phyloP scores from a whole-genome alignment of 2,797 vertebrate species.

The Malurus splendens region DNA sequence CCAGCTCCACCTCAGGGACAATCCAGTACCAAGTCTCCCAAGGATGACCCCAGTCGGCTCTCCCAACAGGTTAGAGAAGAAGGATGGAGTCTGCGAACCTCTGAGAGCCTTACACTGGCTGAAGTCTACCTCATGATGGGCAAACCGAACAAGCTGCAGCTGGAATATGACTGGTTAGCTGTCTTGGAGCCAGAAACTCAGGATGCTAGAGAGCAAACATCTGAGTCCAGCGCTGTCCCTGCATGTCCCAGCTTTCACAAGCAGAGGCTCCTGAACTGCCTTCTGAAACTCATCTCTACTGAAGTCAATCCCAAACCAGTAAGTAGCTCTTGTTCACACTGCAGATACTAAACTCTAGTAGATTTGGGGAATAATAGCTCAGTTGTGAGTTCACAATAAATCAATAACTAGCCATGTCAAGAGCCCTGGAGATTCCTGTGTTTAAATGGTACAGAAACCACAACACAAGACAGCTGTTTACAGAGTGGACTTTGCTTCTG shows the following conservation, averaged over 20 bases:
- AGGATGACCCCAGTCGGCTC: conserved; percentile 70
- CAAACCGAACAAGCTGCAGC: conserved; percentile 92
- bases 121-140: conserved; percentile 99
- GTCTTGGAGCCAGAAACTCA: conserved; percentile 63
- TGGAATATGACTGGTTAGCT: conserved; percentile 95
- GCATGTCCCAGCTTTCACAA: conserved; percentile 67
- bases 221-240: conserved; percentile 32
- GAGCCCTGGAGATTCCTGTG: background rate
- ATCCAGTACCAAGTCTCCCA: conserved; percentile 60
- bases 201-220: background rate
- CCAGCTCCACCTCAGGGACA: conserved; percentile 67
- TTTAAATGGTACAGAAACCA: background rate
- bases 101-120: conserved; percentile 92
- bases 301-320: conserved; percentile 94
- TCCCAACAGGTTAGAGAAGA: conserved; percentile 87
- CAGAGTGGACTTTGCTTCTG: background rate
- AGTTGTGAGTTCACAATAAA: background rate
- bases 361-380: background rate
- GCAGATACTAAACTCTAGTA: background rate
- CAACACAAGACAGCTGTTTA: background rate
- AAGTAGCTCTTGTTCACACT: conserved; percentile 56
- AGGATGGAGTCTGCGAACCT: conserved; percentile 88
- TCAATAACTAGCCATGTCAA: background rate
- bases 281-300: conserved; percentile 88
- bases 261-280: conserved; percentile 86